Evolutionary conservation across 92 coral and sea anemone species (phyloP).

Genomic region (Scolanthus callimorphus): DNA sequence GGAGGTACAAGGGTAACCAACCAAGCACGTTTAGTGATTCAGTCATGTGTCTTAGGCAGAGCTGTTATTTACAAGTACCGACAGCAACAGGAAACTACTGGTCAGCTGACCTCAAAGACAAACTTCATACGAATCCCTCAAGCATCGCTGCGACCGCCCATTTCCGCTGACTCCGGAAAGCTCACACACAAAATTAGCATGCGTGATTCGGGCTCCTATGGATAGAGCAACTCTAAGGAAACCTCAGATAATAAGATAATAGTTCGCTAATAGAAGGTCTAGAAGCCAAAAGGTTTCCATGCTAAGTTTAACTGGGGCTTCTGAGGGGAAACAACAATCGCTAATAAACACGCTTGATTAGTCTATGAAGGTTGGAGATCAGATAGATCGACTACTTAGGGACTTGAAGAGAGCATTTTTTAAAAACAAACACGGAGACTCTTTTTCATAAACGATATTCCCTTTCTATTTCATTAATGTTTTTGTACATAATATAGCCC

Average conservation of each 20-base stretch:
- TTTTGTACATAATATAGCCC: slow-evolving; percentile 1
- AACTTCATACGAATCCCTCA: background rate
- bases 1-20: too few species aligned
- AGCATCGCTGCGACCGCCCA: slow-evolving; percentile 13
- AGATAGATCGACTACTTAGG: too few species aligned
- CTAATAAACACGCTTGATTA: too few species aligned
- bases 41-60: background rate
- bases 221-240: background rate
- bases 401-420: background rate
- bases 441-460: too few species aligned
- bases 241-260: too few species aligned
- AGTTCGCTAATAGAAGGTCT: too few species aligned
- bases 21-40: too few species aligned
- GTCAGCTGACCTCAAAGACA: background rate
- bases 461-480: background rate
- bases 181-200: slow-evolving; percentile 22
- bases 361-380: too few species aligned
- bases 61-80: too few species aligned
- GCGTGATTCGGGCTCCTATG: slow-evolving; percentile 7
- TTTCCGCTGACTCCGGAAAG: slow-evolving; percentile 28
- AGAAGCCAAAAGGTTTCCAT: too few species aligned
- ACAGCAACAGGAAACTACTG: background rate
- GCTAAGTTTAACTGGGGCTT: too few species aligned
- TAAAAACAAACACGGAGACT: background rate
- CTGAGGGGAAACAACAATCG: too few species aligned